Evolutionary conservation across 2,113 vertebrate genomes (phyloP).

Genomic region (Equus quagga): DNA sequence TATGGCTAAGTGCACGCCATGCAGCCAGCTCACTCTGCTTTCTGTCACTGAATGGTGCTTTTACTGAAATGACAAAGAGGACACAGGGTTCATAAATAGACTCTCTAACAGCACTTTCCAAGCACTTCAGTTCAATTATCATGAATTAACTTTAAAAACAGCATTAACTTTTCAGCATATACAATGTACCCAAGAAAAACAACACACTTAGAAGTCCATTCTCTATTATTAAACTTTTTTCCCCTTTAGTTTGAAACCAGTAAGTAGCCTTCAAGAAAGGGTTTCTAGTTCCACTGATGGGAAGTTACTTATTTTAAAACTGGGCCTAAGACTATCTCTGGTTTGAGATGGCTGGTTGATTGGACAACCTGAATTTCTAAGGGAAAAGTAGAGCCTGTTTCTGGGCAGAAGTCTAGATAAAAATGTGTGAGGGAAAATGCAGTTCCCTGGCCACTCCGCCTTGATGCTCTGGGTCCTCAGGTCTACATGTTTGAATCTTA

Average conservation of each 20-base stretch:
- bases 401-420: not conserved
- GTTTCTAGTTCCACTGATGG: not conserved
- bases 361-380: not conserved
- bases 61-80: slow-evolving; percentile 79
- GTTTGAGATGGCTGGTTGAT: not conserved
- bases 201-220: slow-evolving; percentile 60
- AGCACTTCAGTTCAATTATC: slow-evolving; percentile 82
- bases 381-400: not conserved
- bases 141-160: slow-evolving; percentile 86
- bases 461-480: not conserved
- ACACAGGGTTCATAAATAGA: slow-evolving; percentile 78
- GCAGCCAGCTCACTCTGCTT: slow-evolving; percentile 57
- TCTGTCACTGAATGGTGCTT: slow-evolving; percentile 68
- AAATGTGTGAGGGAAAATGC: not conserved
- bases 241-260: not conserved
- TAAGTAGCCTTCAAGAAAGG: slow-evolving; percentile 19
- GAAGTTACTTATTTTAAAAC: not conserved
- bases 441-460: not conserved
- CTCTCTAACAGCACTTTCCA: slow-evolving; percentile 77
- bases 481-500: not conserved
- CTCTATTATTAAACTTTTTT: slow-evolving; percentile 63
- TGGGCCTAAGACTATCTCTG: not conserved
- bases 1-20: slow-evolving; percentile 68
- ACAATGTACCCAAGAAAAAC: slow-evolving; percentile 76
- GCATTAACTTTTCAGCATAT: slow-evolving; percentile 82